phyloP scores from a whole-genome alignment of 2,113 vertebrate genomes.

The Melanotaenia duboulayi region DNA sequence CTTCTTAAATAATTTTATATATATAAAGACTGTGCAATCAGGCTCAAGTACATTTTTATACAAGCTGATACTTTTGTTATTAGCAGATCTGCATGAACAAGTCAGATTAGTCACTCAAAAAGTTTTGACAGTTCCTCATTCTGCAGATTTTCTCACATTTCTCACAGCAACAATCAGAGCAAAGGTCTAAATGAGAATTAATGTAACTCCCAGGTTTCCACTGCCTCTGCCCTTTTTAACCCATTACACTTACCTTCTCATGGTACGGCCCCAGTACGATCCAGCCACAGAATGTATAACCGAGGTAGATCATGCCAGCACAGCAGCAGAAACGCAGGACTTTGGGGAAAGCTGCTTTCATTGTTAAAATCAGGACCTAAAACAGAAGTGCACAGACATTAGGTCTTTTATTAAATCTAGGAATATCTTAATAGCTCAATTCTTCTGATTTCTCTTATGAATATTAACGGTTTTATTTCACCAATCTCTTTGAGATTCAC shows the following conservation, averaged over 20 bases:
- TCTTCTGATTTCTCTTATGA: too few relatives aligned
- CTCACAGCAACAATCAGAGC: neutral
- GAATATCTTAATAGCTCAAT: too few relatives aligned
- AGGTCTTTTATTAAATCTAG: neutral
- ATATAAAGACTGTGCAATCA: too few relatives aligned
- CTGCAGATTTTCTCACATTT: neutral
- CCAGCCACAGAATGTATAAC: conserved; percentile 98
- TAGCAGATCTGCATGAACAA: conserved; percentile 14
- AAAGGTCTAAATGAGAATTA: neutral
- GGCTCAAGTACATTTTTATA: neutral
- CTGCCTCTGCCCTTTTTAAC: neutral
- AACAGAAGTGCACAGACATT: neutral
- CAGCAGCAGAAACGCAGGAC: conserved; percentile 96
- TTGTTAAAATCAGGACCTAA: conserved; percentile 95
- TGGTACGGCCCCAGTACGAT: conserved; percentile 96
- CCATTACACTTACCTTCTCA: conserved; percentile 87
- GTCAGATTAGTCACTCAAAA: neutral
- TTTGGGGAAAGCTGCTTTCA: conserved; percentile 93
- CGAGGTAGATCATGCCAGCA: conserved; percentile 97
- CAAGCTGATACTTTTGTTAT: neutral
- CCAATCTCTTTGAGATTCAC: too few relatives aligned
- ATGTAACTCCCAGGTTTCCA: neutral
- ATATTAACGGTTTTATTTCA: too few relatives aligned
- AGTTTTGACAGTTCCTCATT: conserved; percentile 6
- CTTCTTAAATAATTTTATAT: too few relatives aligned